phyloP scores from a whole-genome alignment of 2,888 invertebrate species.

The Macrophya alboannulata region DNA sequence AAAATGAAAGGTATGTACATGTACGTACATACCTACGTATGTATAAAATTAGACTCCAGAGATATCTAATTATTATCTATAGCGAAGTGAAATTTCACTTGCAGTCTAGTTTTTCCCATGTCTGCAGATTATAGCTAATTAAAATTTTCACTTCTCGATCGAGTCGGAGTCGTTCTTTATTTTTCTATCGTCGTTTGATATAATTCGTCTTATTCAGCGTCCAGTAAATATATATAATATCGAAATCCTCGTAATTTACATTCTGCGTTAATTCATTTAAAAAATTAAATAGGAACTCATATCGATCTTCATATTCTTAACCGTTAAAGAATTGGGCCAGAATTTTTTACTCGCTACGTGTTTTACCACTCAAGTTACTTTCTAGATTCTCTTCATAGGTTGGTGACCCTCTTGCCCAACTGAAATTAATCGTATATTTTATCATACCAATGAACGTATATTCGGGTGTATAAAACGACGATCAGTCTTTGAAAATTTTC shows the following conservation, averaged over 20 bases:
- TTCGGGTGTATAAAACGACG: background rate
- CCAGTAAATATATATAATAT: too few relatives aligned
- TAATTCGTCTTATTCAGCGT: background rate
- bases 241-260: too few relatives aligned
- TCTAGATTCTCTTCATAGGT: slow-evolving; percentile 33
- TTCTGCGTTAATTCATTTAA: too few relatives aligned
- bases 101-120: slow-evolving; percentile 26
- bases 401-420: slow-evolving; percentile 29
- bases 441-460: too few relatives aligned
- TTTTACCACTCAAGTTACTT: background rate
- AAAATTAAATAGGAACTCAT: background rate
- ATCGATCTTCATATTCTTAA: background rate
- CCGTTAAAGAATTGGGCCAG: background rate
- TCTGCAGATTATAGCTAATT: slow-evolving; percentile 13
- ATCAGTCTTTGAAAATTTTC: background rate
- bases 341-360: background rate
- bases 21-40: too few relatives aligned
- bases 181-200: slow-evolving; percentile 2
- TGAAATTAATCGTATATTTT: too few relatives aligned
- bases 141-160: slow-evolving; percentile 39
- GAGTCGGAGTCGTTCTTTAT: background rate
- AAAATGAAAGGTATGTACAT: background rate
- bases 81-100: slow-evolving; percentile 39
- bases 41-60: background rate
- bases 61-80: slow-evolving; percentile 11